Base-by-base conservation (phyloP, 2,797 vertebrate genomes). In the Coregonus ussuriensis region DNA sequence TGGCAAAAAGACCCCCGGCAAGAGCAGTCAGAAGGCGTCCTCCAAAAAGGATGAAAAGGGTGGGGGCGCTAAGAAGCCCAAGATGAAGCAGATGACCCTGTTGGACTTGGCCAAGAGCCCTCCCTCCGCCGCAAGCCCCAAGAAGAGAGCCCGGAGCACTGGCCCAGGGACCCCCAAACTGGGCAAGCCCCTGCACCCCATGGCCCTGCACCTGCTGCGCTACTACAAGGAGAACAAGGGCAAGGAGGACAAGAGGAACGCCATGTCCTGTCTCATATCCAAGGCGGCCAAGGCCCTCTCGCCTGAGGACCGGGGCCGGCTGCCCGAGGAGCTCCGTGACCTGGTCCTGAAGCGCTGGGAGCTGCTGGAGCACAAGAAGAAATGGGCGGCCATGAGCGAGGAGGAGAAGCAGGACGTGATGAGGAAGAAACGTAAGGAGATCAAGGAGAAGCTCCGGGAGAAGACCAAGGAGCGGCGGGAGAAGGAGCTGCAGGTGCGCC, bases 21-120 rank as follows among this genome's bases (percentile, higher is more conserved):
- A 91, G 76, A 86, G 79, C 0, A 92, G 96, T 52, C 96, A 97
- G 86, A 98, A 97, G 82, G 86, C 93, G 0, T 95, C 95, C 59
- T 95, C 95, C 65, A 96, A 95, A 88, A 98, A 97, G 85, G 95
- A 96, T 0, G 83, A 95, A 16, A 98, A 97, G 86, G 74, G 77
- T 78, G 94, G 93, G 11, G 84, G 18, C 0, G 15, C 93, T 0
- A 98, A 97, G 86, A 95, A 95, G 74, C 89, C 92, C 1, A 98
- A 96, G 88, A 97, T 98, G 97, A 99, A 99, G 84, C 98, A 99
- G 88, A 98, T 98, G 95, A 99, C 98, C 0, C 89, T 98, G 73
- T 87, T 98, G 78, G 96, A 98, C 85, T 93, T 99, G 93, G 94
- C 98, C 35, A 99, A 98, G 92, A 95, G 95, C 79, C 78, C 90